Conservation (phyloP, 2,113 vertebrate genomes). For the Neomonachus schauinslandi region DNA sequence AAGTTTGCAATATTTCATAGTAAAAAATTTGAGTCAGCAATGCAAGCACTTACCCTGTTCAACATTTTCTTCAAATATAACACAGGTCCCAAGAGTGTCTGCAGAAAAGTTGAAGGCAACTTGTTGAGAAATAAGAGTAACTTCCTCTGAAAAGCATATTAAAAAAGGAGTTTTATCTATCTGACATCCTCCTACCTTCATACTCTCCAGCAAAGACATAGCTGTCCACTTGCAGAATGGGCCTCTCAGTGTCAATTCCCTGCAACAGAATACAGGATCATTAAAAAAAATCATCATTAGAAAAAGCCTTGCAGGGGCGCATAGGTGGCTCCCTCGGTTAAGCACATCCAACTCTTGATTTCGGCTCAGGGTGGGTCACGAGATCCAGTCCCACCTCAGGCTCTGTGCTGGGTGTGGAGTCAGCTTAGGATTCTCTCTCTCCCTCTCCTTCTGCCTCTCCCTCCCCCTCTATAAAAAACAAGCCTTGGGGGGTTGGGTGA, state of each 20-base stretch:
- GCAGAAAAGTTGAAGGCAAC: slow-evolving; percentile 67
- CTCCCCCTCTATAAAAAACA: neutral
- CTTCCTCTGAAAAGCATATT: neutral
- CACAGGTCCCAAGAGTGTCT: slow-evolving; percentile 95
- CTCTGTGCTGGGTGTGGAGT: neutral
- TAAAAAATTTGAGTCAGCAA: neutral
- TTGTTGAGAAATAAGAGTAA: slow-evolving; percentile 44
- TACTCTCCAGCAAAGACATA: slow-evolving; percentile 97
- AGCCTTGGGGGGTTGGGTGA: neutral
- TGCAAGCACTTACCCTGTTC: slow-evolving; percentile 85
- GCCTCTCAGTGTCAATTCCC: slow-evolving; percentile 95
- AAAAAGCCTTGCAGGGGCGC: neutral
- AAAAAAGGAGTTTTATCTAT: neutral
- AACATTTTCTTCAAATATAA: slow-evolving; percentile 94
- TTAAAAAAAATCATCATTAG: neutral
- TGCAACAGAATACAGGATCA: slow-evolving; percentile 79
- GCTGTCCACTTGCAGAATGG: slow-evolving; percentile 95
- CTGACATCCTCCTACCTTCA: slow-evolving; percentile 89
- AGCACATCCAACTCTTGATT: neutral
- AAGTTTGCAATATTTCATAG: neutral
- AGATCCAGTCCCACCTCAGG: neutral
- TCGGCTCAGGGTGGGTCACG: neutral
- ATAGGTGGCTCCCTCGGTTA: neutral
- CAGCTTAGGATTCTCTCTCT: neutral
- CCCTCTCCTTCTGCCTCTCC: neutral